Evolutionary conservation across 2,797 vertebrate genomes (phyloP).

Genomic region (Dryobates pubescens): DNA sequence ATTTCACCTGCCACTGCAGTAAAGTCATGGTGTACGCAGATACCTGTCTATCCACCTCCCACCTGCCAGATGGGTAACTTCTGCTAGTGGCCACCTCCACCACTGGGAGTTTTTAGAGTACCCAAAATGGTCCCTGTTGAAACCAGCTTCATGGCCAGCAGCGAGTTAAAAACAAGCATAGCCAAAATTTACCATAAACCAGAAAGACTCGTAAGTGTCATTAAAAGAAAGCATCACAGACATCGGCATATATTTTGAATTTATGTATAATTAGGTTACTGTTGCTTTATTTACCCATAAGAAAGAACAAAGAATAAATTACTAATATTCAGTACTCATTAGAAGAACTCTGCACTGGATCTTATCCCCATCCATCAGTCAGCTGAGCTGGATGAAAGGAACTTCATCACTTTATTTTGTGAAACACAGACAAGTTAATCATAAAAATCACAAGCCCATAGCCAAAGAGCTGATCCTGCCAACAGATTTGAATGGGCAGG

Average conservation of each 20-base stretch:
- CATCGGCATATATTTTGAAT: accelerated
- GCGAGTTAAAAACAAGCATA: neutral
- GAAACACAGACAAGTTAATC: neutral
- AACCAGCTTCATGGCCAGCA: neutral
- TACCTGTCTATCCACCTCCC: neutral
- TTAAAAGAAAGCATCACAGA: neutral
- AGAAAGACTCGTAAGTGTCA: neutral
- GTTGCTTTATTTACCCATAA: neutral
- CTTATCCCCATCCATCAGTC: neutral
- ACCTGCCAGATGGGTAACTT: neutral
- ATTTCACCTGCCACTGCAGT: neutral
- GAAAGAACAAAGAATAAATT: neutral
- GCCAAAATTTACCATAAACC: neutral
- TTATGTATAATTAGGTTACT: neutral
- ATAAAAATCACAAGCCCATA: neutral
- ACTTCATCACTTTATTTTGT: neutral
- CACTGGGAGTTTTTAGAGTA: neutral
- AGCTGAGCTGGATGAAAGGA: neutral
- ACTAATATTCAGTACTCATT: neutral
- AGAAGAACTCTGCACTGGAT: neutral
- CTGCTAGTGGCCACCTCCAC: neutral
- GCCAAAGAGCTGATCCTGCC: neutral
- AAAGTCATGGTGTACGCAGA: neutral
- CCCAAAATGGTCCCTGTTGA: neutral
- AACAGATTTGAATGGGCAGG: neutral